Conservation (phyloP, 2,113 vertebrate genomes). For the Laticauda laticaudata region DNA sequence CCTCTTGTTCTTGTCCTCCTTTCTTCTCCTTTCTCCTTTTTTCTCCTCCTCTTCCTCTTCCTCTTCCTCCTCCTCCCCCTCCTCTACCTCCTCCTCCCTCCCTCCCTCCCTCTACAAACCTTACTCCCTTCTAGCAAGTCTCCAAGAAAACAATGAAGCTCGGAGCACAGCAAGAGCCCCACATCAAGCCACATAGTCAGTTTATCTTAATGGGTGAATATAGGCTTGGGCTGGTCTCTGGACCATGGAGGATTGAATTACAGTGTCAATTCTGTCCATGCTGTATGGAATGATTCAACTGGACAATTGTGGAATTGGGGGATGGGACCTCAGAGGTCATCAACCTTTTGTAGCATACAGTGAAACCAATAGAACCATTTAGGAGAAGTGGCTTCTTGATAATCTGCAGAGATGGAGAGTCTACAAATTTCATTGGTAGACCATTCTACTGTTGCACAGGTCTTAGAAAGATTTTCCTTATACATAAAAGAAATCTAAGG, state of each 20-base stretch:
- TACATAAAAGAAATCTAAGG: not conserved
- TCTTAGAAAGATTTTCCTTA: not conserved
- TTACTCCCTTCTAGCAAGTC: too few relatives aligned
- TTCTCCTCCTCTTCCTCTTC: too few relatives aligned
- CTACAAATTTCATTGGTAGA: not conserved
- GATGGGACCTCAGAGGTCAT: not conserved
- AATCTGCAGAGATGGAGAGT: not conserved
- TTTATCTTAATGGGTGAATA: not conserved
- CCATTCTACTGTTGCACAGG: not conserved
- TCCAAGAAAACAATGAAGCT: too few relatives aligned
- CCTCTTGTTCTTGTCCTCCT: too few relatives aligned
- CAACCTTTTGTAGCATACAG: not conserved
- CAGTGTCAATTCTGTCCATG: not conserved
- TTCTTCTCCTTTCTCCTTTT: too few relatives aligned
- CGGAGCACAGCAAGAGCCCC: too few relatives aligned
- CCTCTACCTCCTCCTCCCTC: too few relatives aligned
- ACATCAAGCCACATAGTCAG: not conserved
- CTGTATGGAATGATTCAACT: not conserved
- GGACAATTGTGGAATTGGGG: not conserved
- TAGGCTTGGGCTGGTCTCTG: not conserved
- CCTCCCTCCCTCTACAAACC: too few relatives aligned
- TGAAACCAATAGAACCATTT: not conserved
- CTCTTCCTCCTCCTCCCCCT: too few relatives aligned
- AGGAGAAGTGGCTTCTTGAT: not conserved
- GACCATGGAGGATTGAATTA: not conserved